Conservation (phyloP, 2,888 invertebrate species). For the Lepidocyrtinus sp. region DNA sequence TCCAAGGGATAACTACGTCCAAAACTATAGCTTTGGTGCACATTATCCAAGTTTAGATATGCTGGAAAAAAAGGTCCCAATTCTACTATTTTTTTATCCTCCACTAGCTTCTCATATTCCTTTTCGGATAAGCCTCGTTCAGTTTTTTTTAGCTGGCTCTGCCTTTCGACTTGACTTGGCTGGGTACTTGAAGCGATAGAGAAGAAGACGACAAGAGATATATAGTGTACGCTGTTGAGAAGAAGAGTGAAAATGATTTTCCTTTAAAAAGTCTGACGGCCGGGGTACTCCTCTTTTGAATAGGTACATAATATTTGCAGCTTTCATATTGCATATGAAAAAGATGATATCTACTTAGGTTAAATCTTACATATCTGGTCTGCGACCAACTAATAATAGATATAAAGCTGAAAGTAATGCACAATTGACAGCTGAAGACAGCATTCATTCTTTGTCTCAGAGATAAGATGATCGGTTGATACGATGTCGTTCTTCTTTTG, state of each 20-base stretch:
- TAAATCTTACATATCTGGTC: too few species aligned
- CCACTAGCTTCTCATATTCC: not conserved
- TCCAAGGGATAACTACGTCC: conserved; percentile 3
- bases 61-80: not conserved
- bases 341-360: too few species aligned
- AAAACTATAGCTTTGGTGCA: not conserved
- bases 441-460: conserved; percentile 4
- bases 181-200: not conserved
- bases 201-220: conserved; percentile 1
- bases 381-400: conserved; percentile 2
- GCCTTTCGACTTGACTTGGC: too few species aligned
- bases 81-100: not conserved
- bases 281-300: too few species aligned
- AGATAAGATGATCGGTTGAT: conserved; percentile 12
- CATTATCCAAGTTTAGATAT: not conserved
- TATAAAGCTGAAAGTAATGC: not conserved
- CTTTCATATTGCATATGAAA: too few species aligned
- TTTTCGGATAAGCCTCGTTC: not conserved
- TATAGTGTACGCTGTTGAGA: not conserved
- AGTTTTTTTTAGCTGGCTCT: not conserved
- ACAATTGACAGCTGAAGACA: conserved; percentile 18
- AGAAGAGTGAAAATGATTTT: conserved; percentile 12
- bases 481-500: not conserved
- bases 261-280: too few species aligned
- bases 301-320: too few species aligned